These are phyloP conservation scores for human DNA, from an alignment of 2,113 vertebrate species.

Conservation along the genomic window GRCh38 chr21:25275501-25276000, in stretches of 20 bases:
- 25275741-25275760: not conserved
- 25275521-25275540: not conserved
- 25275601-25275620: not conserved
- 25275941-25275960: not conserved
- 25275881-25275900: not conserved
- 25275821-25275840: not conserved
- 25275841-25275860: not conserved
- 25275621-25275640: constrained; percentile 28
- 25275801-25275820: not conserved
- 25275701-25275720: not conserved
- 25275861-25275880: not conserved
- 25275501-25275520: not conserved
- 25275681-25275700: not conserved
- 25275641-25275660: constrained; percentile 3
- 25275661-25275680: not conserved
- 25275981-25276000: not conserved
- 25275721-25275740: not conserved
- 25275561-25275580: not conserved
- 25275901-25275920: not conserved
- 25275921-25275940: not conserved
- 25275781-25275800: not conserved
- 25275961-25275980: constrained; percentile 22
- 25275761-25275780: not conserved
- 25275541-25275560: not conserved
- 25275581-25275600: not conserved